Conservation (phyloP, 1,140 invertebrate species). For the Saccostrea cuccullata region DNA sequence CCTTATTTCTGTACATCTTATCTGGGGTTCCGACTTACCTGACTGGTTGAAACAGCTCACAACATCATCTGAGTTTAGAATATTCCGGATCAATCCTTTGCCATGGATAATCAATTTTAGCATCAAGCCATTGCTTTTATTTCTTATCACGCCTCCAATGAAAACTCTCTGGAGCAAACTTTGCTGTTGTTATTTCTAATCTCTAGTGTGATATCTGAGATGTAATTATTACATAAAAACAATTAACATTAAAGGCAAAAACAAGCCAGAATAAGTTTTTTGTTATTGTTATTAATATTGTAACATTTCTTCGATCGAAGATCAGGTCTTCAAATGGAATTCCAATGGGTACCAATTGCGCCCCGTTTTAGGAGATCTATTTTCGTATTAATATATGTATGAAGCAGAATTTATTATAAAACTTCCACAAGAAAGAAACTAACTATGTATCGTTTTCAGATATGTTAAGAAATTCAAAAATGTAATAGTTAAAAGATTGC, state of each 20-base stretch:
- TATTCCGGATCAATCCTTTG: constrained; percentile 20
- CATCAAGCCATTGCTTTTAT: constrained; percentile 18
- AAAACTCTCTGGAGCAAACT: not conserved
- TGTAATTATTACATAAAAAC: not conserved
- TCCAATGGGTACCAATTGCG: too few species aligned
- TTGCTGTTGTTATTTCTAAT: constrained; percentile 3
- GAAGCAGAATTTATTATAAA: too few species aligned
- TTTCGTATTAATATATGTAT: too few species aligned
- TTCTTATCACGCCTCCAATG: constrained; percentile 22
- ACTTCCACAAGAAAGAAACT: too few species aligned
- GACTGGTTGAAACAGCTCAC: constrained; percentile 14
- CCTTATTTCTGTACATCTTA: not conserved
- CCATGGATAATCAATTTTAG: constrained; percentile 33
- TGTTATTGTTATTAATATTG: not conserved
- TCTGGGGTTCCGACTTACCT: constrained; percentile 14
- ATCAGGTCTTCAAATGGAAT: too few species aligned
- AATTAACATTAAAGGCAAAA: not conserved
- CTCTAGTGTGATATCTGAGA: not conserved
- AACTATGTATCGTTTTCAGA: too few species aligned
- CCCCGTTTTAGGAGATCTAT: too few species aligned
- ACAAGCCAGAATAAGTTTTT: not conserved
- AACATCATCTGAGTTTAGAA: constrained; percentile 12
- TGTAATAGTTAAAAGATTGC: too few species aligned
- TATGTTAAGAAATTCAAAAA: too few species aligned
- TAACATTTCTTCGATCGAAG: not conserved